These are phyloP conservation scores for Isotomurus palustris DNA, from an alignment of 2,888 invertebrate genomes.

Conservation along the genomic window DNA sequence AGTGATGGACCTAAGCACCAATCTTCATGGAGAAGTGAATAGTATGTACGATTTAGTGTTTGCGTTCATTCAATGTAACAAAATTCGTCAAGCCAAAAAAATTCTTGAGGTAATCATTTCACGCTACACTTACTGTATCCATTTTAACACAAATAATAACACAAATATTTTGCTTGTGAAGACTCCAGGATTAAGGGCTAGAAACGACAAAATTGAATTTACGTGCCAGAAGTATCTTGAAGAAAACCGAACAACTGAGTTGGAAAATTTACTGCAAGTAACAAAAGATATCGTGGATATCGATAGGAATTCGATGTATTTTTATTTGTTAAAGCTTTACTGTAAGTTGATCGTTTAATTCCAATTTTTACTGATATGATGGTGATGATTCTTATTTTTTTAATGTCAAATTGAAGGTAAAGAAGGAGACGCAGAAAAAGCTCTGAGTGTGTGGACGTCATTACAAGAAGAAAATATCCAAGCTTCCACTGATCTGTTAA, in stretches of 20 bases:
- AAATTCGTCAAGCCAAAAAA: conserved; percentile 71
- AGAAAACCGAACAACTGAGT: conserved; percentile 60
- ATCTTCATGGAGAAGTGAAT: conserved; percentile 74
- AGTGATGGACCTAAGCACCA: conserved; percentile 72
- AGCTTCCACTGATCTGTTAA: conserved; percentile 65
- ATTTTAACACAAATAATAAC: not conserved
- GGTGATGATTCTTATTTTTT: not conserved
- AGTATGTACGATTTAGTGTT: conserved; percentile 77
- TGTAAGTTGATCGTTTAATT: conserved; percentile 48
- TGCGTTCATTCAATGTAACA: conserved; percentile 75
- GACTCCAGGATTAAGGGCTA: conserved; percentile 71
- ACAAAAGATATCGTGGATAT: conserved; percentile 71
- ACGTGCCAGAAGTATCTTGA: conserved; percentile 59
- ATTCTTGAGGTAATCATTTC: conserved; percentile 61
- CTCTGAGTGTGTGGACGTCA: conserved; percentile 71
- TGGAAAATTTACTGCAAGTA: conserved; percentile 72
- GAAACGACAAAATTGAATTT: conserved; percentile 62
- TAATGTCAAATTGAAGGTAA: too few relatives aligned
- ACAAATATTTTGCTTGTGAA: conserved; percentile 41
- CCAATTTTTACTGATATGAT: not conserved
- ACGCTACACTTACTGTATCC: conserved; percentile 1
- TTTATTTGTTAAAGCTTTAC: conserved; percentile 69
- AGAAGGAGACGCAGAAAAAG: conserved; percentile 67
- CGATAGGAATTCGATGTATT: conserved; percentile 70
- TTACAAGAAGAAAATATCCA: conserved; percentile 77